phyloP scores from a whole-genome alignment of 2,113 vertebrate genomes.

The Thunnus thynnus region DNA sequence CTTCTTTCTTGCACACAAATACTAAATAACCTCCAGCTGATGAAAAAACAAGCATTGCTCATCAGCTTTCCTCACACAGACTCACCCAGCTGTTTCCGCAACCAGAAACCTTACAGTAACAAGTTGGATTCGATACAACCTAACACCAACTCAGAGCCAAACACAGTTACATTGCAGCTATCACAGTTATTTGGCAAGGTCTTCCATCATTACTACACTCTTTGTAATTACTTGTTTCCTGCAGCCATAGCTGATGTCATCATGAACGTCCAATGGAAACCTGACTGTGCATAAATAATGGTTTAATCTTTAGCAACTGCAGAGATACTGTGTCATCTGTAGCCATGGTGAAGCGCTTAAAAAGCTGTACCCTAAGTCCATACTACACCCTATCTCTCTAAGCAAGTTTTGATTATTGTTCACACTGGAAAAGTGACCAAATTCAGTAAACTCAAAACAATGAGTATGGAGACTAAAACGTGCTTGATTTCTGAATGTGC shows the following conservation, averaged over 20 bases:
- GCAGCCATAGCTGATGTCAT: not conserved
- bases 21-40: conserved; percentile 34
- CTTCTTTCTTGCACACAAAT: conserved; percentile 21
- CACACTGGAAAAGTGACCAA: no score
- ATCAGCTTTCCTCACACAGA: conserved; percentile 6
- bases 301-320: not conserved
- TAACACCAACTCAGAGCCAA: conserved; percentile 15
- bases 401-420: no score
- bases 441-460: no score
- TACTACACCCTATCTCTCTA: no score
- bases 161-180: not conserved
- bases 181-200: not conserved
- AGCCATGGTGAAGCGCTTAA: no score
- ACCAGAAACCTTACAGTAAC: conserved; percentile 25
- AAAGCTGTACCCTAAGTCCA: no score
- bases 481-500: no score
- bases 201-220: not conserved
- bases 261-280: not conserved
- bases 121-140: conserved; percentile 34
- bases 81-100: conserved; percentile 45
- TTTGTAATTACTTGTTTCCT: not conserved
- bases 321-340: no score
- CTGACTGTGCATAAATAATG: no score
- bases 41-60: conserved; percentile 20
- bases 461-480: no score